A percentile compares a stretch with the other conserved stretches of the same genome.
Conservation (phyloP, 2,888 invertebrate genomes). For the Diaperis boleti region DNA sequence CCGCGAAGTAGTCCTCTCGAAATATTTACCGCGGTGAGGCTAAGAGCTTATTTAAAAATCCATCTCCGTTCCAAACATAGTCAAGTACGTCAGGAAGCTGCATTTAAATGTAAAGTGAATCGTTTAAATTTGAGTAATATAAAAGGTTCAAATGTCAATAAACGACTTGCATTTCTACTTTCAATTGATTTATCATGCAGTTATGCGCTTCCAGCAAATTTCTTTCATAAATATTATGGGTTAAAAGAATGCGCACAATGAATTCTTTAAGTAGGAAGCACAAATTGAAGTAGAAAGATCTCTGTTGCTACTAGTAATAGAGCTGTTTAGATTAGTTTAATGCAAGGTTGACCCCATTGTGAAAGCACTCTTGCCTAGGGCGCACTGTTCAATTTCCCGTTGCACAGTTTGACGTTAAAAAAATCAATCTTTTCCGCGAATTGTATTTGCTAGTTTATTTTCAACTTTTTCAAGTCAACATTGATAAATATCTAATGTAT, state of each 20-base stretch:
- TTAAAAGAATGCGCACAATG: background rate
- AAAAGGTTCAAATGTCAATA: conserved; percentile 57
- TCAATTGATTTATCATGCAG: conserved; percentile 55
- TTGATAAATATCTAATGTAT: conserved; percentile 36
- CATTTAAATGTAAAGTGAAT: conserved; percentile 64
- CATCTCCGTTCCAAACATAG: conserved; percentile 61
- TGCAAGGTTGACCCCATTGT: conserved; percentile 5
- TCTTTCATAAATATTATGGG: conserved; percentile 41
- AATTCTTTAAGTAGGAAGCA: conserved; percentile 17
- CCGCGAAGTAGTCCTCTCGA: conserved; percentile 54
- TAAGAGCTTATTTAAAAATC: conserved; percentile 63
- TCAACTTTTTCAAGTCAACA: conserved; percentile 30
- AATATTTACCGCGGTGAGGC: conserved; percentile 57
- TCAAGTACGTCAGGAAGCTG: conserved; percentile 60
- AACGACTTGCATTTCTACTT: conserved; percentile 53
- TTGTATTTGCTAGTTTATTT: conserved; percentile 30
- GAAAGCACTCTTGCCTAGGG: background rate
- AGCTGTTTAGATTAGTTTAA: conserved; percentile 19
- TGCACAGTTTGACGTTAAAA: conserved; percentile 21
- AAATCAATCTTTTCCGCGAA: conserved; percentile 29
- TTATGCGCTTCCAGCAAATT: conserved; percentile 45
- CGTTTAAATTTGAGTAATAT: conserved; percentile 63
- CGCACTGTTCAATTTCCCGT: conserved; percentile 20
- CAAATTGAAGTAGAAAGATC: conserved; percentile 9
- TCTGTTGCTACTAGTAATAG: conserved; percentile 20